phyloP scores from a whole-genome alignment of 2,113 vertebrate species.

The Cyphomyrus plagiostoma region DNA sequence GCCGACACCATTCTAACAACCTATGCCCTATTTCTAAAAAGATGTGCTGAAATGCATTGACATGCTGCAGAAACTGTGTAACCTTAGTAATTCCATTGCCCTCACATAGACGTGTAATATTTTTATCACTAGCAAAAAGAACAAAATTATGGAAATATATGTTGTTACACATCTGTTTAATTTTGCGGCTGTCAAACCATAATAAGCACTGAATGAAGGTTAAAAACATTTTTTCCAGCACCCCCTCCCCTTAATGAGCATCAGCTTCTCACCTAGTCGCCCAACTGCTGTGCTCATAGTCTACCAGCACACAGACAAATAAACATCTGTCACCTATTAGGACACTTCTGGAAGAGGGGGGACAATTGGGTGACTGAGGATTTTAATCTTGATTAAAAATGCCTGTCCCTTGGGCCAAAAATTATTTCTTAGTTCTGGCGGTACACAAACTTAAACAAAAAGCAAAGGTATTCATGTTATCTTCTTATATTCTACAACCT shows the following conservation, averaged over 20 bases:
- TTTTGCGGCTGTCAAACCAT: neutral
- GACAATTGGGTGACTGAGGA: neutral
- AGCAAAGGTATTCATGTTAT: too few species aligned
- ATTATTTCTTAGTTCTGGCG: neutral
- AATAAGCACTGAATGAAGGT: neutral
- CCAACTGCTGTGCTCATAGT: neutral
- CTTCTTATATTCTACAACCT: neutral
- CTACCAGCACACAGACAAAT: neutral
- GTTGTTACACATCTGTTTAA: neutral
- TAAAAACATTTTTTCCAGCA: neutral
- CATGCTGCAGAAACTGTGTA: neutral
- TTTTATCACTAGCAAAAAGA: neutral
- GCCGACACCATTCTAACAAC: neutral
- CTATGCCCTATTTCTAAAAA: neutral
- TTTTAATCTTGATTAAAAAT: neutral
- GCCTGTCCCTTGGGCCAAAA: neutral
- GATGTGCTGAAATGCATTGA: neutral
- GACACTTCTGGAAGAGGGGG: neutral
- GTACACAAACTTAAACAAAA: neutral
- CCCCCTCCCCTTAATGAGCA: neutral
- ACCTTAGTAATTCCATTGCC: neutral
- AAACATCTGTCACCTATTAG: neutral
- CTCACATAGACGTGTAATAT: neutral
- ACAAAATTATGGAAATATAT: neutral
- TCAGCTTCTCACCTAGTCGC: neutral